A percentile compares a stretch with the other conserved stretches of the same genome.
These are phyloP conservation scores for Minunthozetes semirufus DNA, from an alignment of 2,888 invertebrate genomes.

Conservation along the genomic window DNA sequence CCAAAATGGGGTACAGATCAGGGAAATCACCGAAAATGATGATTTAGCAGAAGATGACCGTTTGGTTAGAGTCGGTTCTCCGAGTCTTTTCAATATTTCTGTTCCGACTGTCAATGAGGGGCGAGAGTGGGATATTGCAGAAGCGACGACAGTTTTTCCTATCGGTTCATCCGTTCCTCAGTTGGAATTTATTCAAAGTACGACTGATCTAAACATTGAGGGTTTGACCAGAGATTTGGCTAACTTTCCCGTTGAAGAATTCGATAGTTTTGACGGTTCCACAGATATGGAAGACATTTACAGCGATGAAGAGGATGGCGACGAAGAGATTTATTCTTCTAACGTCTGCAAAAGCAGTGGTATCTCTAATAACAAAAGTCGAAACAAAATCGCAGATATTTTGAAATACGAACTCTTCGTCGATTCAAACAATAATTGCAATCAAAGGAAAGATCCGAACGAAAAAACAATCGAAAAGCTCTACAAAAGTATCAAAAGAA, in stretches of 20 bases:
- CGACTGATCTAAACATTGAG: slow-evolving; percentile 43
- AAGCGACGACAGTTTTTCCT: slow-evolving; percentile 25
- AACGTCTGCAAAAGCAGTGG: background rate
- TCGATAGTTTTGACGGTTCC: slow-evolving; percentile 41
- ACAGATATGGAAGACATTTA: slow-evolving; percentile 24
- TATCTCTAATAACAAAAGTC: background rate
- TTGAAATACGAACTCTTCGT: slow-evolving; percentile 26
- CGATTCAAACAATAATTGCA: background rate
- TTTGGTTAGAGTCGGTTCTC: slow-evolving; percentile 8
- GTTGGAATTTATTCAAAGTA: slow-evolving; percentile 42
- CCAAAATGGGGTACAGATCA: slow-evolving; percentile 37
- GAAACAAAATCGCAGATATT: slow-evolving; percentile 16
- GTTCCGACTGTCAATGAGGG: background rate
- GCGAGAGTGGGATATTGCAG: slow-evolving; percentile 38
- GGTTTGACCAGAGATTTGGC: slow-evolving; percentile 43
- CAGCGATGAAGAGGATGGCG: slow-evolving; percentile 43
- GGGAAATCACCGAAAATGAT: slow-evolving; percentile 35
- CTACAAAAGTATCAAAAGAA: background rate
- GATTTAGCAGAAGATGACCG: background rate
- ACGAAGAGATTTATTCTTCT: slow-evolving; percentile 23
- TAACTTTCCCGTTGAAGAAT: slow-evolving; percentile 41
- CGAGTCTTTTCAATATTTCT: slow-evolving; percentile 1
- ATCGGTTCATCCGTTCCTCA: slow-evolving; percentile 41
- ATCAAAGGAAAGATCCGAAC: background rate
- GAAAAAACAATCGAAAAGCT: background rate